Evolutionary conservation across 2,888 invertebrate genomes (phyloP).

Genomic region (Tetheella fluctuosa): DNA sequence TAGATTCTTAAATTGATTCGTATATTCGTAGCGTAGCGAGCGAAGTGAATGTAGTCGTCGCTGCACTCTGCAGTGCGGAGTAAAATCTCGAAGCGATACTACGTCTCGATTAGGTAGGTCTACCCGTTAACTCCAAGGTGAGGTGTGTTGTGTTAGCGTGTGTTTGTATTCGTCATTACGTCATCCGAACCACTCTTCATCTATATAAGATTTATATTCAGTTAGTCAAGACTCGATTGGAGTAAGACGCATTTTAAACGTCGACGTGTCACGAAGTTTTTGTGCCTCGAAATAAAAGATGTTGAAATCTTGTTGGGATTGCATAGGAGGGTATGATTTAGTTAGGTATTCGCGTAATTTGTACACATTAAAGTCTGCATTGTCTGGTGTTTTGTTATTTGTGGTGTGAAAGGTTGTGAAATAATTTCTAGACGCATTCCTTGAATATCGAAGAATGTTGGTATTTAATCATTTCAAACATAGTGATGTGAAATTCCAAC

Average conservation of each 20-base stretch:
- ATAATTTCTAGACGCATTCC: neutral
- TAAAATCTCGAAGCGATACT: constrained; percentile 52
- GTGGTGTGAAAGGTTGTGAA: constrained; percentile 1
- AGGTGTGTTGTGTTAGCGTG: constrained; percentile 39
- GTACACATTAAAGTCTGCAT: constrained; percentile 12
- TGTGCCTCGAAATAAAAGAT: constrained; percentile 51
- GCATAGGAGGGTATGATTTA: constrained; percentile 69
- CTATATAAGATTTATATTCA: constrained; percentile 44
- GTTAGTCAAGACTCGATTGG: constrained; percentile 44
- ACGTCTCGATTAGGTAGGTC: constrained; percentile 46
- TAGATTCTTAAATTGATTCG: neutral
- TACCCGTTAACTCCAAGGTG: constrained; percentile 55
- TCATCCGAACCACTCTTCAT: constrained; percentile 54
- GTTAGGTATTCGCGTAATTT: constrained; percentile 29
- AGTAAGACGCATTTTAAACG: constrained; percentile 39
- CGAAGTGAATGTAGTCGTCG: neutral
- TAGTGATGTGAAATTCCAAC: neutral
- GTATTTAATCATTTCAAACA: neutral
- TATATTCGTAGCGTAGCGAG: neutral
- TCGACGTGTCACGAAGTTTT: constrained; percentile 41
- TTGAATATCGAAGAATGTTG: neutral
- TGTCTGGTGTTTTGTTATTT: constrained; percentile 16
- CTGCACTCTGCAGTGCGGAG: constrained; percentile 40
- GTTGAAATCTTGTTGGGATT: constrained; percentile 78
- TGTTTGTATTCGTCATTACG: constrained; percentile 78